Evolutionary conservation across 2,113 vertebrate genomes (phyloP).

Genomic region (Mustela nigripes): DNA sequence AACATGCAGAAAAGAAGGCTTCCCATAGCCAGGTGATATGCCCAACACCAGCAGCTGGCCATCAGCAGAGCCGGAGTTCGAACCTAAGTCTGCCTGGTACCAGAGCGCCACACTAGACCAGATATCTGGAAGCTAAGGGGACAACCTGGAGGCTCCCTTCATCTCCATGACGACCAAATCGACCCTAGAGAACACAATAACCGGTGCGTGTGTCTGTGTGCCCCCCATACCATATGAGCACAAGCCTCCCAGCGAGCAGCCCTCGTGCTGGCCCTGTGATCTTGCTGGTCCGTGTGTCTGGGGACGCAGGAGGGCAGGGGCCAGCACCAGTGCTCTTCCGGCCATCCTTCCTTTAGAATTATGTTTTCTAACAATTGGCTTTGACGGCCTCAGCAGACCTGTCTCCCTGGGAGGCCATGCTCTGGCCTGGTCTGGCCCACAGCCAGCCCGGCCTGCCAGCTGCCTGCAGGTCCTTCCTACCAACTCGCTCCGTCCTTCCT

Average conservation of each 20-base stretch:
- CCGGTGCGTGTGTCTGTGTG: rapidly evolving
- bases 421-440: slow-evolving; percentile 71
- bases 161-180: not conserved
- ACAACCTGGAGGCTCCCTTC: not conserved
- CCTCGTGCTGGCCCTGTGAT: rapidly evolving
- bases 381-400: slow-evolving; percentile 56
- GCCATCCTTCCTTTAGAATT: slow-evolving; percentile 80
- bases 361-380: slow-evolving; percentile 77
- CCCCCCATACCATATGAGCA: not conserved
- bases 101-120: too few relatives aligned
- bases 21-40: rapidly evolving
- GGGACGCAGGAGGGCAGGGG: rapidly evolving
- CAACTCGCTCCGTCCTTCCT: slow-evolving; percentile 64
- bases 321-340: slow-evolving; percentile 3
- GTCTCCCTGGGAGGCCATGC: slow-evolving; percentile 15
- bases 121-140: not conserved
- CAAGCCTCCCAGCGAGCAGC: rapidly evolving
- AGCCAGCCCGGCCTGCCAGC: slow-evolving; percentile 65
- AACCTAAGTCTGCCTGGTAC: not conserved
- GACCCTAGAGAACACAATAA: not conserved
- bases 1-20: rapidly evolving
- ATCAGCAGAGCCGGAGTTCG: not conserved
- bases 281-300: rapidly evolving
- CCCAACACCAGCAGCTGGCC: not conserved
- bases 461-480: slow-evolving; percentile 77